Percentiles rank a stretch among this genome's conserved stretches.
Evolutionary conservation across 2,888 invertebrate species (phyloP).

Genomic region (Brachyopa scutellaris): DNA sequence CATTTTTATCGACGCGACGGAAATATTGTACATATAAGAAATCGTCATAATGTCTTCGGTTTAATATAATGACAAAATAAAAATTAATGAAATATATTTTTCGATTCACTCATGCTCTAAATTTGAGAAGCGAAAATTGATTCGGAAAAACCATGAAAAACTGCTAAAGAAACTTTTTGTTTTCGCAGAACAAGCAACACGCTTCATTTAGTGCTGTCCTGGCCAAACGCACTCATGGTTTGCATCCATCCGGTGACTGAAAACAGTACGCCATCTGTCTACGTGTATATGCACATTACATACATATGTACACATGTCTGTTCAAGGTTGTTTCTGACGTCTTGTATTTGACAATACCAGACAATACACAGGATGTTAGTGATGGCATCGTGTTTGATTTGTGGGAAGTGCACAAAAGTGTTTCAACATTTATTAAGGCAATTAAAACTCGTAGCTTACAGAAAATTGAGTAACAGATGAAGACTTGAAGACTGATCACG

Average conservation of each 20-base stretch:
- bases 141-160: neutral
- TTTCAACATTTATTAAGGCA: constrained; percentile 25
- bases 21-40: no score
- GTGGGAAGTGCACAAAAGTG: constrained; percentile 27
- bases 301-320: no score
- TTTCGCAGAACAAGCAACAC: no score
- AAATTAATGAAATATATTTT: no score
- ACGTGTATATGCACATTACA: no score
- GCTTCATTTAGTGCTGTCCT: neutral
- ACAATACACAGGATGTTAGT: neutral
- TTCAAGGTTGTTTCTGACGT: constrained; percentile 8
- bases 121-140: neutral
- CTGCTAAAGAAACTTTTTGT: neutral
- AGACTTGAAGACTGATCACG: neutral
- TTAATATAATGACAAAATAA: no score
- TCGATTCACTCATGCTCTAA: no score
- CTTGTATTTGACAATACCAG: neutral
- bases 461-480: neutral
- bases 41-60: no score
- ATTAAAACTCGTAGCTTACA: constrained; percentile 27
- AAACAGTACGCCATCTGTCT: no score
- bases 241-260: constrained; percentile 4
- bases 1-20: no score
- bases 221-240: neutral
- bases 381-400: neutral